phyloP scores from a whole-genome alignment of 2,113 vertebrate genomes.

The Ia io region DNA sequence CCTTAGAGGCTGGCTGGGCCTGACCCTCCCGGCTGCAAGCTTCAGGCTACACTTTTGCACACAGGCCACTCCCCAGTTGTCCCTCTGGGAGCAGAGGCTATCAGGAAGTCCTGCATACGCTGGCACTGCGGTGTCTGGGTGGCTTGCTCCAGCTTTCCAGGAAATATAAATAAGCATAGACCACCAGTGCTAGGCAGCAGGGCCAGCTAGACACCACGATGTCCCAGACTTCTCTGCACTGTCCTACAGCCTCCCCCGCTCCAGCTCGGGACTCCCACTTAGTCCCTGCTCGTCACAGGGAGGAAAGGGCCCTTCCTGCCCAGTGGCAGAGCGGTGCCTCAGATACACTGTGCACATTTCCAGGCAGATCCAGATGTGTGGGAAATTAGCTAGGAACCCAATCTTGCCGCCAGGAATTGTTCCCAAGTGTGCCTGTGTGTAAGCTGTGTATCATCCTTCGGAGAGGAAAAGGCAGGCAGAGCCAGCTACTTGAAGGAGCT shows the following conservation, averaged over 20 bases:
- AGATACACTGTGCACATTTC: background rate
- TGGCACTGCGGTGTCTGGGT: background rate
- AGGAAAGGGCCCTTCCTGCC: background rate
- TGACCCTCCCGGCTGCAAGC: background rate
- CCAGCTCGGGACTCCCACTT: background rate
- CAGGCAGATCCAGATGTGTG: background rate
- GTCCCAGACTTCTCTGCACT: background rate
- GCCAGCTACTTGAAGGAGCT: background rate
- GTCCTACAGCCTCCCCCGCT: no score
- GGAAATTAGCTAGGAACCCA: background rate
- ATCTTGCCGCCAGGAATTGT: background rate
- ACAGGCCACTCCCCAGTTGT: background rate
- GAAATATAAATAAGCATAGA: background rate
- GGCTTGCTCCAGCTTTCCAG: background rate
- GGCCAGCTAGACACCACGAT: background rate
- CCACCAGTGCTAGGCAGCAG: background rate
- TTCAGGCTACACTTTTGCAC: background rate
- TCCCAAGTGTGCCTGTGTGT: background rate
- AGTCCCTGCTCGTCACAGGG: background rate
- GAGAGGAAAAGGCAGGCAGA: background rate
- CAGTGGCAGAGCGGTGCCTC: background rate
- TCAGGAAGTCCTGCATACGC: background rate
- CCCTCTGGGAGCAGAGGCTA: background rate
- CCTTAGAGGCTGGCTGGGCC: background rate
- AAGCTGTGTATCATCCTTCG: background rate